Conservation (phyloP, 2,113 vertebrate genomes). For the Perca schrenkii region DNA sequence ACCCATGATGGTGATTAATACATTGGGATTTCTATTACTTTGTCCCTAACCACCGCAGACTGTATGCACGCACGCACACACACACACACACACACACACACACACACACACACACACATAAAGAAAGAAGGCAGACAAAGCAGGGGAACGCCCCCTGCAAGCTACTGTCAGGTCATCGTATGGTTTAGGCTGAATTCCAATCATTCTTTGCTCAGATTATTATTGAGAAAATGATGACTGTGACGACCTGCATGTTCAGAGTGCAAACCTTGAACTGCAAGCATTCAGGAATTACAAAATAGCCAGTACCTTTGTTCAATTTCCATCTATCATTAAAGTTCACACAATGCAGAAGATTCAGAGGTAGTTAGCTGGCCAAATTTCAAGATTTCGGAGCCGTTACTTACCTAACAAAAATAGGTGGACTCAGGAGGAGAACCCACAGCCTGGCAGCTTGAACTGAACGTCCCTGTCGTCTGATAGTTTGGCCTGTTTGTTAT, state of each 20-base stretch:
- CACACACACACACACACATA: conserved; percentile 36
- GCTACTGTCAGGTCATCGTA: conserved; percentile 73
- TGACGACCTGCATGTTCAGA: neutral
- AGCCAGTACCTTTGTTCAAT: neutral
- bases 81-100: conserved; percentile 28
- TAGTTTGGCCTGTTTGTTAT: conserved; percentile 71
- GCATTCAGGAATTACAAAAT: neutral
- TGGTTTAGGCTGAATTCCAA: conserved; percentile 65
- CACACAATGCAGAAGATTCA: conserved; percentile 14
- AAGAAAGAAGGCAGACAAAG: conserved; percentile 82
- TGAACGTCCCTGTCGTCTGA: conserved; percentile 56
- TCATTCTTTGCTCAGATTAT: conserved; percentile 38
- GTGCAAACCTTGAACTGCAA: neutral
- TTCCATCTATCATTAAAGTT: conserved; percentile 16
- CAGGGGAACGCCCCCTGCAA: conserved; percentile 84
- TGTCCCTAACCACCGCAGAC: conserved; percentile 24
- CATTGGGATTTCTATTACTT: conserved; percentile 26
- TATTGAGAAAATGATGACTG: neutral
- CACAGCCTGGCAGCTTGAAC: conserved; percentile 21
- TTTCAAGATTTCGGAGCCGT: neutral
- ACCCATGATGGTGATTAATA: conserved; percentile 1
- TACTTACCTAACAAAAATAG: conserved; percentile 56
- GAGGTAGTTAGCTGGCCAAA: neutral
- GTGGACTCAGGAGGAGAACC: neutral
- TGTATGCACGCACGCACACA: conserved; percentile 29